Base-by-base conservation (phyloP, 1,140 invertebrate genomes). In the Drosophila leontia region DNA sequence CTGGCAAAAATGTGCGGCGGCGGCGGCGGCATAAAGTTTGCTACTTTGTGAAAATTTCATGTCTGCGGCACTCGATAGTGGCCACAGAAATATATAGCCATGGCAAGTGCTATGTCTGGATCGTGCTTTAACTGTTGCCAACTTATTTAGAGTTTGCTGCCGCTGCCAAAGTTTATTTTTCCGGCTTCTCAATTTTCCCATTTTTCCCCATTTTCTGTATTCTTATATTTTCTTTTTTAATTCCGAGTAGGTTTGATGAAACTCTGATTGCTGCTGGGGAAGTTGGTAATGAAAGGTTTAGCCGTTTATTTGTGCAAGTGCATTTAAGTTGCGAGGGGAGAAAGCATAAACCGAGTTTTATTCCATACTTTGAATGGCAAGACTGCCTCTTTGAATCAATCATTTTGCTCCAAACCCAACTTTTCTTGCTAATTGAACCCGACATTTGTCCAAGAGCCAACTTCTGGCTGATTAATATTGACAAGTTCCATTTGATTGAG, bases 31-130 rank as follows among this genome's bases (percentile, higher is more conserved):
- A 84, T 84, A 88, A 87, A 87, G 76, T 87, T 87, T 88, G 69
- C 80, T 88, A 87, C 84, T 87, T 88, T 83, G 80, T 83, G 84
- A 74, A 88, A 87, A 87, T 83, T 88, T 80, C 76, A 87, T 88
- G 83, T 87, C 83, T 88, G 83, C 59, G 84, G 82, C 84, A 80
- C 84, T 88, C 83, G 83, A 86, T 86, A 80, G 80, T 82, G 84
- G 80, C 83, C 83, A 83, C 84, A 88, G 78, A 87, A 82, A 70
- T 88, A 58, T 86, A 82, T 78, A 80, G 61, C 56, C 42, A 7
- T 47, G 34, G 47, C 37, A 55, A 57, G 62, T 77, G 56, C 58
- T 45, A 57, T 71, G 42, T 60, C 74, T 37, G 75, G 41, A 80
- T 72, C 63, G 45, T 65, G 80, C 74, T 83, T 83, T 83, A 83